Evolutionary conservation across 2,797 vertebrate genomes (phyloP), one percentile per base, ranked within the genome.

Genomic region (Hypotaenidia okinawae): DNA sequence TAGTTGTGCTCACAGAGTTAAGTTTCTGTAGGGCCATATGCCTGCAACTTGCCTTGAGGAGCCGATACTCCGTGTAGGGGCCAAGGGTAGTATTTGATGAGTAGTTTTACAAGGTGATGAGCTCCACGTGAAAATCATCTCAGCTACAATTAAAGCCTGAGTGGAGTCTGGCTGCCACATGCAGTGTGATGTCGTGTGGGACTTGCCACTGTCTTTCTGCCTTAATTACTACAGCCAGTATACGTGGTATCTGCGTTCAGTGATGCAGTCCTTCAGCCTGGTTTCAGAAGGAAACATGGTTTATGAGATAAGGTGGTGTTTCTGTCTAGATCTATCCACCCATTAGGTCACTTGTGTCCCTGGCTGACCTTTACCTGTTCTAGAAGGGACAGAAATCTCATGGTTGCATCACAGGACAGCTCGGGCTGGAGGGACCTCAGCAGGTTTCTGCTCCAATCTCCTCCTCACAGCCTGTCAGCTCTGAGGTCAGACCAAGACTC

Each of bases 171-270:
- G 30, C 51, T 68, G 85, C 69, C 92, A 87, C 1, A 0, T 87
- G 87, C 70, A 1, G 0, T 4, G 33, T 54, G 41, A 82, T 2
- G 0, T 15, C 7, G 32, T 41, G 62, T 32, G 64, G 82, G 67
- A 80, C n/a, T 83, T 63, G 21, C 55, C 80, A 30, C 2, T 4
- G 43, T 9, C 57, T 74, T 70, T 70, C 77, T 89, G 3, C 68
- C 39, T 80, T 95, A 94, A 95, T 95, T 91, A 58, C 94, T 94
- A 89, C 94, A 95, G 94, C 92, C 72, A 83, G 61, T 8, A 3
- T 6, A 4, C 62, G 49, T 47, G 72, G 81, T 63, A 55, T 54
- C 43, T 4, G 33, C 64, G 54, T 35, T 87, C 24, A 27, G 47
- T 43, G 78, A 77, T 3, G 0, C 67, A 69, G 68, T 61, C 62